Evolutionary conservation across 1,140 invertebrate genomes (phyloP), one percentile per base, ranked within the genome.

Genomic region (Zaprionus africanus): DNA sequence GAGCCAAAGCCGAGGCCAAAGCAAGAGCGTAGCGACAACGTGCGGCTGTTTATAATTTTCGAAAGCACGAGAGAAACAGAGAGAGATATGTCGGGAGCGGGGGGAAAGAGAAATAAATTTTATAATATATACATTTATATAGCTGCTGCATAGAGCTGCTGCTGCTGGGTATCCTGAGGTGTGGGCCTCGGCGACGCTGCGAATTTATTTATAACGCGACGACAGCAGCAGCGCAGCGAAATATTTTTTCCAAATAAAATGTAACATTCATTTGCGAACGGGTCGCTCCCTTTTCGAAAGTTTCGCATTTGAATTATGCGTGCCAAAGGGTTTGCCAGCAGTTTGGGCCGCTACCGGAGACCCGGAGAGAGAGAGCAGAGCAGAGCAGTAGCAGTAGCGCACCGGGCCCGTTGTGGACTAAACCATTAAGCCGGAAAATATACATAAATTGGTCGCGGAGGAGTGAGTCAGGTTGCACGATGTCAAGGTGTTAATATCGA

Each of bases 241-340:
- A 41, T 49, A 66, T 76, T 75, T 34, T 79, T 71, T 63, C 53
- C 78, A 84, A 90, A 84, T 81, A 71, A 90, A 88, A 90, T 75
- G 84, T 90, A 71, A 88, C 85, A 88, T 90, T 88, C 65, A 88
- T 90, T 88, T 84, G 81, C 66, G 69, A 79, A 84, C 53, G 64
- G 64, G 59, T 63, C 43, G 17, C 24, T 72, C 49, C 24, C 59
- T 24, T 49, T 66, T 46, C 28, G 34, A 90, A 90, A 72, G 77
- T 88, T 88, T 70, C 54, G 69, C 81, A 74, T 85, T 90, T 80
- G 85, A 85, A 90, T 90, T 90, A 90, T 88, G 85, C 84, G 84
- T 78, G 84, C 84, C 84, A 84, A 87, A 88, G 84, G 81, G 84
- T 78, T 87, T 79, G 60, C 60, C 57, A 67, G 65, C 75, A 76